Percentiles rank a stretch among this genome's conserved stretches.
Evolutionary conservation across 2,113 vertebrate genomes (phyloP).

Genomic region (Campylorhamphus procurvoides): DNA sequence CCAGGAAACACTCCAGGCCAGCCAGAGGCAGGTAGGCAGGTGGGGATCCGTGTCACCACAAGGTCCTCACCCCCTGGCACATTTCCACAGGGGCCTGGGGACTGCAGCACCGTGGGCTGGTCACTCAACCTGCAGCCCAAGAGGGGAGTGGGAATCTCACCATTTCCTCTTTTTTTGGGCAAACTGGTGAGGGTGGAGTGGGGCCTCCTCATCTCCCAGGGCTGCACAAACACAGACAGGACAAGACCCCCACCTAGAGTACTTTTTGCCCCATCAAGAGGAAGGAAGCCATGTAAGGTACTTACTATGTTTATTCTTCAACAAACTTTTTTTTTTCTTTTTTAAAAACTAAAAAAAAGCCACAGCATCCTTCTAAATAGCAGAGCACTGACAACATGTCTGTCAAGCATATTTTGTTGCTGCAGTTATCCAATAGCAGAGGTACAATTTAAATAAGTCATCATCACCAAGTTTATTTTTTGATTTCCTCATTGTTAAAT

Average conservation of each 20-base stretch:
- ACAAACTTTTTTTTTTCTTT: not conserved
- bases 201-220: not conserved
- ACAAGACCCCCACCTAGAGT: not conserved
- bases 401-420: not conserved
- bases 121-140: not conserved
- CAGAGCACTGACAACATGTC: not conserved
- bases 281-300: not conserved
- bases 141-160: not conserved
- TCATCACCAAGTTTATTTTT: not conserved
- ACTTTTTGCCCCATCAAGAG: not conserved
- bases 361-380: not conserved
- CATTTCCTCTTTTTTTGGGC: not conserved
- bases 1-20: not conserved
- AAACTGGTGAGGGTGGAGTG: not conserved
- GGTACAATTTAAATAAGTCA: not conserved
- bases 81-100: not conserved
- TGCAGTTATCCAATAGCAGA: not conserved
- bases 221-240: not conserved
- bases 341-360: not conserved
- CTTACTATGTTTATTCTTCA: not conserved
- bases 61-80: not conserved
- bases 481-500: not conserved
- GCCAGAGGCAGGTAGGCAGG: not conserved
- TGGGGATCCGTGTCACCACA: not conserved
- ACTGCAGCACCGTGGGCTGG: not conserved